Conservation (phyloP, 2,797 vertebrate genomes). For the Pristis pectinata region DNA sequence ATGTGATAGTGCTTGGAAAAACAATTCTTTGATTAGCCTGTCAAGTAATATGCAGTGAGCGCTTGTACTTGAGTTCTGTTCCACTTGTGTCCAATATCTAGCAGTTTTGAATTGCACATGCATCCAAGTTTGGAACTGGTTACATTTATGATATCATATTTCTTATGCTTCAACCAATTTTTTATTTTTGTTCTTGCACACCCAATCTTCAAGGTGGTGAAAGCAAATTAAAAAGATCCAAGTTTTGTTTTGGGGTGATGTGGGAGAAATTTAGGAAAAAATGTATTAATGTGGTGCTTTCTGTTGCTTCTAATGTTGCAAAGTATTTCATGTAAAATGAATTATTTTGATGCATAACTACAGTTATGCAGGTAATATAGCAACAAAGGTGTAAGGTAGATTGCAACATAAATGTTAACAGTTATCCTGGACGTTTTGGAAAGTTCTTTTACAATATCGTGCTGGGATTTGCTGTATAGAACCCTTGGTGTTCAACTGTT, state of each 20-base stretch:
- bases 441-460: neutral
- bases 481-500: too few relatives aligned
- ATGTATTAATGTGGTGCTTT: neutral
- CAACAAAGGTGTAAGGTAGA: neutral
- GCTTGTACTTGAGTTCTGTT: neutral
- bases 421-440: neutral
- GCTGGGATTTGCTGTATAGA: too few relatives aligned
- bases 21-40: neutral
- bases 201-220: neutral
- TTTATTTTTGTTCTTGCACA: neutral
- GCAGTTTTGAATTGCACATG: neutral
- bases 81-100: neutral
- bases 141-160: neutral
- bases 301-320: neutral
- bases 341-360: neutral
- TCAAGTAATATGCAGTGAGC: neutral
- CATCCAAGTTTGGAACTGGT: neutral
- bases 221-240: neutral
- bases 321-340: neutral
- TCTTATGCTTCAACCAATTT: neutral
- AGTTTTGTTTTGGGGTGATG: neutral
- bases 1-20: neutral
- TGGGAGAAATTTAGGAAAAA: neutral
- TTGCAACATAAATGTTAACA: neutral
- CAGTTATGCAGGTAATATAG: neutral